A percentile compares a stretch with the other conserved stretches of the same genome.
These are phyloP conservation scores for Ormyrus pomaceus DNA, from an alignment of 2,888 invertebrate genomes.

Conservation along the genomic window DNA sequence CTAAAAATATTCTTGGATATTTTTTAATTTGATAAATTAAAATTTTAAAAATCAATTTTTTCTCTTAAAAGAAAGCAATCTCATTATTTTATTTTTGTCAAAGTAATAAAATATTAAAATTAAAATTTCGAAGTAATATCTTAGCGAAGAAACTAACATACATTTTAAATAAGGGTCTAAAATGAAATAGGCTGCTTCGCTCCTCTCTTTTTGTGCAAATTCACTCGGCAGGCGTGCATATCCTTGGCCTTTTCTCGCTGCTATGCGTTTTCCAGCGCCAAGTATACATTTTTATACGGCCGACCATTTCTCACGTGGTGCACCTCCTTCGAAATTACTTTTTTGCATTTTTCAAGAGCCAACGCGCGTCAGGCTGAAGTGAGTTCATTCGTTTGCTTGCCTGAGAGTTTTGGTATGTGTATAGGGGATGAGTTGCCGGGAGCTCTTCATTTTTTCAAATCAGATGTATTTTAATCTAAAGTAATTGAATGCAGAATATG, in stretches of 20 bases:
- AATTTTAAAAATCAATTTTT: no score
- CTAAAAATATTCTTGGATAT: no score
- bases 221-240: background rate
- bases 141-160: no score
- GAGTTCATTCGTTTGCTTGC: constrained; percentile 41
- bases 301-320: constrained; percentile 50
- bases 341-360: constrained; percentile 57
- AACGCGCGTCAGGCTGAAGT: background rate
- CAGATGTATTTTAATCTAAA: constrained; percentile 42
- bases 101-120: no score
- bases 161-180: no score
- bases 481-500: constrained; percentile 51
- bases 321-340: constrained; percentile 55
- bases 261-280: background rate
- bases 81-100: no score
- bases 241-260: background rate
- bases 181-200: no score
- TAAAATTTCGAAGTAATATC: no score
- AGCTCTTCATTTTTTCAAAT: background rate
- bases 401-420: constrained; percentile 13
- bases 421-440: background rate
- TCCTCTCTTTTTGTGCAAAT: no score
- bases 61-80: no score
- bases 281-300: constrained; percentile 50
- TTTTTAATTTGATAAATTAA: no score